phyloP scores from a whole-genome alignment of 1,140 invertebrate species.

The Megathymus violae region DNA sequence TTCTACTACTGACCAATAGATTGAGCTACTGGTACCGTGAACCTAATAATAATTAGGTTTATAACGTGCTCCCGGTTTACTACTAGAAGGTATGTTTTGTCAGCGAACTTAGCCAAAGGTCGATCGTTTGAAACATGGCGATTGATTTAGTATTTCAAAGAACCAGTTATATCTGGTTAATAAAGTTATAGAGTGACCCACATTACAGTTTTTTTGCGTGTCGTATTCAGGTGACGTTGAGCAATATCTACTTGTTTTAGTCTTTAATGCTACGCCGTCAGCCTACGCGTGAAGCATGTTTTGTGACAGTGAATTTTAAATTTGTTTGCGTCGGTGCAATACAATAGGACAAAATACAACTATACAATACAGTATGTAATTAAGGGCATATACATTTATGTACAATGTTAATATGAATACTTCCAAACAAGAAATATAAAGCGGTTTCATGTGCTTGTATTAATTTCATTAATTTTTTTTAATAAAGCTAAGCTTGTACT shows the following conservation, averaged over 20 bases:
- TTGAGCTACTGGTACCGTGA: slow-evolving; percentile 69
- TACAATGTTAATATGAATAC: too few relatives aligned
- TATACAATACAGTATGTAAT: too few relatives aligned
- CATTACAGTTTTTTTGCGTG: not conserved
- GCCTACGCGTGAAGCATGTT: too few relatives aligned
- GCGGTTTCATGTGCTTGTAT: too few relatives aligned
- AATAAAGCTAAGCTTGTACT: too few relatives aligned
- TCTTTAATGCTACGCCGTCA: not conserved
- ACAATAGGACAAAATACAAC: too few relatives aligned
- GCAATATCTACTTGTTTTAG: not conserved
- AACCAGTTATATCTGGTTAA: slow-evolving; percentile 18
- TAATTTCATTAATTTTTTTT: too few relatives aligned
- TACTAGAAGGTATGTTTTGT: not conserved
- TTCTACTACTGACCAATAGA: slow-evolving; percentile 62
- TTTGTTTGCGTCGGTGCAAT: too few relatives aligned
- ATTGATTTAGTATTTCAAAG: slow-evolving; percentile 30
- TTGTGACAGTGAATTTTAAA: not conserved
- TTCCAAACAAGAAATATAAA: too few relatives aligned
- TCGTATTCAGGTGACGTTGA: not conserved
- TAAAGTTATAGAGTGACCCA: not conserved
- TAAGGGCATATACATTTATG: too few relatives aligned
- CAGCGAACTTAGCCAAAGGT: not conserved
- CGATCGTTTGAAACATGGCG: not conserved
- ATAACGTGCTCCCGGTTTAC: not conserved
- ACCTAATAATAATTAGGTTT: not conserved